Conservation (phyloP, 2,888 invertebrate genomes). For the Tiliacea aurago region DNA sequence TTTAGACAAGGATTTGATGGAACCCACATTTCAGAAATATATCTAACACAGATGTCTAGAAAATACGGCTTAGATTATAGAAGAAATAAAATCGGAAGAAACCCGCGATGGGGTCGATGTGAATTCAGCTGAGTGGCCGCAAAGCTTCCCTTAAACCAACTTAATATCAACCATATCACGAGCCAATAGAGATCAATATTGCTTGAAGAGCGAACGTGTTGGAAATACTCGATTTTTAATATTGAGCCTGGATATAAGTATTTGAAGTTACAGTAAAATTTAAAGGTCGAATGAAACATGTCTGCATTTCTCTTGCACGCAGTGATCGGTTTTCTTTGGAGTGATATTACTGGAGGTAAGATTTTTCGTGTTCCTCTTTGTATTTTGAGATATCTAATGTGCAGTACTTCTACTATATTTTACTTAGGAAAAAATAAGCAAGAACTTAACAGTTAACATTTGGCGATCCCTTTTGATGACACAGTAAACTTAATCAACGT, state of each 20-base stretch:
- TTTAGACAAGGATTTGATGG: not conserved
- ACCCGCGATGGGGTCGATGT: slow-evolving; percentile 29
- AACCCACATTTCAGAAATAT: slow-evolving; percentile 9
- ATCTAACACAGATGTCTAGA: slow-evolving; percentile 26
- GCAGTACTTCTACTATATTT: not conserved
- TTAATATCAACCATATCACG: slow-evolving; percentile 34
- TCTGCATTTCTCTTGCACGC: slow-evolving; percentile 34
- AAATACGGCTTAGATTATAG: slow-evolving; percentile 36
- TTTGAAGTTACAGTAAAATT: slow-evolving; percentile 62
- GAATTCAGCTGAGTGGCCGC: slow-evolving; percentile 32
- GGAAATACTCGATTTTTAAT: slow-evolving; percentile 47
- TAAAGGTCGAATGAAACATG: slow-evolving; percentile 57
- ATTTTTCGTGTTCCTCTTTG: not conserved
- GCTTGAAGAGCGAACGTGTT: slow-evolving; percentile 18
- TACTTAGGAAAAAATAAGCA: not conserved
- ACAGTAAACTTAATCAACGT: slow-evolving; percentile 35
- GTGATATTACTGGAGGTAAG: slow-evolving; percentile 2
- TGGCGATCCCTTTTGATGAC: slow-evolving; percentile 6
- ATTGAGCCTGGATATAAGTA: slow-evolving; percentile 53
- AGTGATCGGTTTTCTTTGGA: slow-evolving; percentile 22
- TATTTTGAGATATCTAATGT: not conserved
- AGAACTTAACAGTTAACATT: not conserved
- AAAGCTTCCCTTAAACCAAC: slow-evolving; percentile 32
- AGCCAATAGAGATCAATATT: slow-evolving; percentile 28
- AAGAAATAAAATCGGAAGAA: slow-evolving; percentile 53